These are phyloP conservation scores for Scopus umbretta DNA, from an alignment of 2,113 vertebrate species.

Conservation along the genomic window DNA sequence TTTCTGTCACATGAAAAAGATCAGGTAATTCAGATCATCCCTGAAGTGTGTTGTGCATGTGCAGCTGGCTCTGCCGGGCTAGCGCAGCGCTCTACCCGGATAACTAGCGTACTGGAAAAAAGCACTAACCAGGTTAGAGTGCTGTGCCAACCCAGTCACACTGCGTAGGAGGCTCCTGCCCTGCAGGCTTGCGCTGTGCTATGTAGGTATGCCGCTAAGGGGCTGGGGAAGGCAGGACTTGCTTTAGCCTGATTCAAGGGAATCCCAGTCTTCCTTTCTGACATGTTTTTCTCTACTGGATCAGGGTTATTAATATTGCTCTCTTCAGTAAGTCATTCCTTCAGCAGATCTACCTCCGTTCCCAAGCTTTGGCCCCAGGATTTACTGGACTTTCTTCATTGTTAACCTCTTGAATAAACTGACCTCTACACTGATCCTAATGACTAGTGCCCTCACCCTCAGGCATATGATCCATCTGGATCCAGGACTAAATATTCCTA, in stretches of 20 bases:
- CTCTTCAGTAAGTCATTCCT: not conserved
- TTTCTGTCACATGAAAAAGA: not conserved
- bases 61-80: not conserved
- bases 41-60: not conserved
- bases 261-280: not conserved
- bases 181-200: not conserved
- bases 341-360: not conserved
- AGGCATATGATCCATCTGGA: not conserved
- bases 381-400: not conserved
- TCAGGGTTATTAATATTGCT: not conserved
- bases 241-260: not conserved
- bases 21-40: fast-evolving
- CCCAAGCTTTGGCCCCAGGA: not conserved
- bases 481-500: not conserved
- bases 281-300: not conserved
- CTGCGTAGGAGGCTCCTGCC: not conserved
- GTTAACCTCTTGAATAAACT: not conserved
- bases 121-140: not conserved
- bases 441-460: not conserved
- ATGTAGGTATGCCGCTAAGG: fast-evolving
- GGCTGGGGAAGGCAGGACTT: not conserved
- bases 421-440: not conserved
- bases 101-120: not conserved
- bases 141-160: fast-evolving
- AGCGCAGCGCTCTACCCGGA: not conserved